These are phyloP conservation scores for Perca flavescens DNA, from an alignment of 2,113 vertebrate genomes.

Conservation along the genomic window DNA sequence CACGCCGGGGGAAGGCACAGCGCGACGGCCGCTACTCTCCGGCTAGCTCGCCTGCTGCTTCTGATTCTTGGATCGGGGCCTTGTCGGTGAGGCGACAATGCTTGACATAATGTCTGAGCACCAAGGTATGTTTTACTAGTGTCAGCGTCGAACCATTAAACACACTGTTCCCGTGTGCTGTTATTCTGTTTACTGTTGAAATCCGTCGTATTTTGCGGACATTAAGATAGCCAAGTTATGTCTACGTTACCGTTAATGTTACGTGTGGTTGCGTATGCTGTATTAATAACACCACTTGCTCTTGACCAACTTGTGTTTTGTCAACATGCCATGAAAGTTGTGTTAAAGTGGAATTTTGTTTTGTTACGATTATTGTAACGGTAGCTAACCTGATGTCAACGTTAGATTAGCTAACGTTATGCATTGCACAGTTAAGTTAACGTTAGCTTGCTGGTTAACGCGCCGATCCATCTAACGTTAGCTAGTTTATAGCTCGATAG, in stretches of 20 bases:
- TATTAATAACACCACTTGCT: constrained; percentile 21
- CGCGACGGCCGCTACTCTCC: constrained; percentile 72
- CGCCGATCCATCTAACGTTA: constrained; percentile 48
- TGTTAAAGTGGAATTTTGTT: neutral
- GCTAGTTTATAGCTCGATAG: constrained; percentile 6
- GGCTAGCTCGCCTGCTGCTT: constrained; percentile 78
- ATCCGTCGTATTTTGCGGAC: constrained; percentile 27
- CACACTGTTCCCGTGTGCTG: no score
- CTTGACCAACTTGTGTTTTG: neutral
- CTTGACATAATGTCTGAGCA: constrained; percentile 89
- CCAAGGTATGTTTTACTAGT: constrained; percentile 80
- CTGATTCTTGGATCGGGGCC: constrained; percentile 70
- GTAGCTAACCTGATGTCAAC: neutral
- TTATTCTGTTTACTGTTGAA: neutral
- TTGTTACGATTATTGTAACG: neutral
- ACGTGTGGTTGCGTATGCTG: constrained; percentile 61
- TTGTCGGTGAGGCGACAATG: constrained; percentile 85
- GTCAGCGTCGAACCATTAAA: neutral
- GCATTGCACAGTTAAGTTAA: constrained; percentile 26
- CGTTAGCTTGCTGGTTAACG: constrained; percentile 53
- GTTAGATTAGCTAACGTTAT: neutral
- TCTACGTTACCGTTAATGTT: constrained; percentile 29
- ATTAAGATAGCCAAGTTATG: constrained; percentile 34
- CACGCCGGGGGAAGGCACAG: constrained; percentile 78
- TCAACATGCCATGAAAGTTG: constrained; percentile 3